Evolutionary conservation across 2,797 vertebrate species (phyloP).

Genomic region (Gymnodraco acuticeps): DNA sequence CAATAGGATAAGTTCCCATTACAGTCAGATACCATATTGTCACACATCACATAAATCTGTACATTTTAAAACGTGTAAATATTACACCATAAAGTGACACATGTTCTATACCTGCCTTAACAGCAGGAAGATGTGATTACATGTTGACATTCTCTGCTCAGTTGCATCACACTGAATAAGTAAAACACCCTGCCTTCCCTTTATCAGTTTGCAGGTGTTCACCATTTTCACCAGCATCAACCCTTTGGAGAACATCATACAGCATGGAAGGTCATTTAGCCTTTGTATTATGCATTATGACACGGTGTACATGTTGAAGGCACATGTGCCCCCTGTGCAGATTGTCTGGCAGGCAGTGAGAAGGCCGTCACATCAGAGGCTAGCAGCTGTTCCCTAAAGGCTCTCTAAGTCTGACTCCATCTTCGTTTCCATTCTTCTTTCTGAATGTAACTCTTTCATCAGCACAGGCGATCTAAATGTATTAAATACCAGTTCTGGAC

Average conservation of each 20-base stretch:
- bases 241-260: slow-evolving; percentile 56
- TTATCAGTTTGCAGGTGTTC: slow-evolving; percentile 51
- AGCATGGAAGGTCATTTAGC: slow-evolving; percentile 71
- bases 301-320: slow-evolving; percentile 64
- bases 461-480: slow-evolving; percentile 69
- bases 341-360: slow-evolving; percentile 43
- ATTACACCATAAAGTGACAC: not conserved
- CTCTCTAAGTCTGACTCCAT: slow-evolving; percentile 43
- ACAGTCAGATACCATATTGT: no score
- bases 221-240: slow-evolving; percentile 46
- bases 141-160: slow-evolving; percentile 38
- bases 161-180: slow-evolving; percentile 47
- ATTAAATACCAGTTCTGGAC: slow-evolving; percentile 72
- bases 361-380: slow-evolving; percentile 64
- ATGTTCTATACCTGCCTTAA: slow-evolving; percentile 14
- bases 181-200: slow-evolving; percentile 33
- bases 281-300: slow-evolving; percentile 68
- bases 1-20: not conserved
- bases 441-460: slow-evolving; percentile 71
- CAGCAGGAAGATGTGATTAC: slow-evolving; percentile 35
- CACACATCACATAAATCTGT: no score
- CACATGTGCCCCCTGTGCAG: slow-evolving; percentile 37
- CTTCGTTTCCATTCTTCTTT: slow-evolving; percentile 55
- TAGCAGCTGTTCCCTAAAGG: slow-evolving; percentile 68
- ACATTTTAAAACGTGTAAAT: not conserved